phyloP scores from a whole-genome alignment of 2,113 vertebrate genomes.

The Genyomyrus donnyi region DNA sequence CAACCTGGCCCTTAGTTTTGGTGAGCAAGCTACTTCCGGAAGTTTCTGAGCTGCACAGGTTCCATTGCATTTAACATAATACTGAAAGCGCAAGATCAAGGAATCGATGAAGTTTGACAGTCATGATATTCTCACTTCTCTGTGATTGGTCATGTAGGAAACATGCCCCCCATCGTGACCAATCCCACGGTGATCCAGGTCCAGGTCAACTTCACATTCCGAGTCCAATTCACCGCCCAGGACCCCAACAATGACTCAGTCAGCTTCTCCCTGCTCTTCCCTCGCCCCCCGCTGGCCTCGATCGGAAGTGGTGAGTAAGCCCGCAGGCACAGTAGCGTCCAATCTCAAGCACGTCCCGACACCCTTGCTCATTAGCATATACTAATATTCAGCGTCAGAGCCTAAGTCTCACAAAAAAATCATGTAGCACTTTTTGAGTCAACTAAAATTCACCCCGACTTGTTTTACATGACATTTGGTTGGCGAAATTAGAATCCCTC shows the following conservation, averaged over 20 bases:
- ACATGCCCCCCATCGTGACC: slow-evolving; percentile 60
- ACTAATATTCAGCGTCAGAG: background rate
- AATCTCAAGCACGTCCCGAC: background rate
- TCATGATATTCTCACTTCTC: background rate
- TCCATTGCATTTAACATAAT: background rate
- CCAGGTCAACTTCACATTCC: slow-evolving; percentile 52
- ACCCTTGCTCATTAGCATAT: background rate
- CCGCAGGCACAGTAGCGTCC: background rate
- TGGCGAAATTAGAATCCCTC: background rate
- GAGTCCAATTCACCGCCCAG: slow-evolving; percentile 46
- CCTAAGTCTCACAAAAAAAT: background rate
- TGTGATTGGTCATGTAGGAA: slow-evolving; percentile 45
- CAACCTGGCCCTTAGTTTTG: slow-evolving; percentile 42
- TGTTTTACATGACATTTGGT: background rate
- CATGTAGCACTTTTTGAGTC: background rate
- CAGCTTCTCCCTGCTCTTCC: slow-evolving; percentile 56
- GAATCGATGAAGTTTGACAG: background rate
- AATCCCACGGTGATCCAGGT: slow-evolving; percentile 54
- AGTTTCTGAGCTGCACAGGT: background rate
- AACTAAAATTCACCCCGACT: background rate
- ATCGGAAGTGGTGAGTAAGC: slow-evolving; percentile 53
- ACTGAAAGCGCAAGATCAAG: background rate
- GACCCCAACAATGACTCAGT: slow-evolving; percentile 62
- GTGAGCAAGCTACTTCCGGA: slow-evolving; percentile 38
- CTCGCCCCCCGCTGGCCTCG: slow-evolving; percentile 49